Evolutionary conservation across 1,140 invertebrate species (phyloP), one percentile per base, ranked within the genome.

Genomic region (Lordiphosa mommai): DNA sequence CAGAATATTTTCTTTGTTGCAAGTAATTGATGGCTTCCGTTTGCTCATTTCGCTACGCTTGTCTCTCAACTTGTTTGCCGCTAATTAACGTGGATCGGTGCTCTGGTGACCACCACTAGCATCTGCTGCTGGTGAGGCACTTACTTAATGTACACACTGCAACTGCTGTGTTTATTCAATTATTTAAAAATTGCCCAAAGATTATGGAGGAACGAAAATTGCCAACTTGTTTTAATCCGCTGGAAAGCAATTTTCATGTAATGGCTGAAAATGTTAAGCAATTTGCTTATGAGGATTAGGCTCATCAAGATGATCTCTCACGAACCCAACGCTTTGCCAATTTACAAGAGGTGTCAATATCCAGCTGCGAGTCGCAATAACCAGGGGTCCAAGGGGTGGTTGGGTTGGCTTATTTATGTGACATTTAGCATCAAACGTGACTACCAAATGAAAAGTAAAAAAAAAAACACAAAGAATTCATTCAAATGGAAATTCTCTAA

Each of bases 121-220:
- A 27, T 46, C 17, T 38, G 20, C 23, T 17, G n/a, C 51, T 34
- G 16, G 10, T 33, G 27, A 59, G 40, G 47, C 43, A 44, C 49
- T 68, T 36, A 61, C 9, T n/a, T 66, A 66, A 74, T 80, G 65
- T 70, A 80, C 80, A 80, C 74, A 82, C 59, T 74, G 61, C 80
- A 80, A 82, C 52, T 60, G 70, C 70, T 38, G 76, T 64, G 76
- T 80, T 80, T 80, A 80, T 80, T 80, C 76, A 80, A 80, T 80
- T 80, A 80, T 27, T 27, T 27, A 27, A 27, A 27, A 80, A 73
- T 43, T 43, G 52, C 55, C 40, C 40, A 30, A 56, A 57, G 77
- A 82, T 70, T 68, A 29, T 23, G 6, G 36, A 30, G 36, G 16
- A 20, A 30, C 51, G 38, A 59, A 79, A 79, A 73, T 79, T 79